These are phyloP conservation scores for Oscheius sp. DNA, from an alignment of 1,140 invertebrate genomes.

Conservation along the genomic window DNA sequence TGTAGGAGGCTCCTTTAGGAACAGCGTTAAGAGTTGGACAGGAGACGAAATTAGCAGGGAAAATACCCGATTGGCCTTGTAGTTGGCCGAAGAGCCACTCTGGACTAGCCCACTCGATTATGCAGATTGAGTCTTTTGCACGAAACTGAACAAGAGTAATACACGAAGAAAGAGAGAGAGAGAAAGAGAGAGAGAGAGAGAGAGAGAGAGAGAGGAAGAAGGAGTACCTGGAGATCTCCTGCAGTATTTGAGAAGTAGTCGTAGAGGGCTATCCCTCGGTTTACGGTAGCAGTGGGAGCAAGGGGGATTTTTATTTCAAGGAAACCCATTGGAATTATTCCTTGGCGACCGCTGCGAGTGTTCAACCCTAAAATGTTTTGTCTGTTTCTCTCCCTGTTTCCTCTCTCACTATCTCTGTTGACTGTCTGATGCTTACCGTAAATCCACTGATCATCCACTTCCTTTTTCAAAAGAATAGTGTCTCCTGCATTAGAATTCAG, in stretches of 20 bases:
- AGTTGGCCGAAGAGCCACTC: constrained; percentile 22
- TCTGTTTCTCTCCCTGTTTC: too few relatives aligned
- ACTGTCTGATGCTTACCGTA: constrained; percentile 8
- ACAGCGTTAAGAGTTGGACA: constrained; percentile 20
- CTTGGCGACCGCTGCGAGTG: background rate
- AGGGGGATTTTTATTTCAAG: constrained; percentile 22
- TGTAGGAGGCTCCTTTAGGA: constrained; percentile 4
- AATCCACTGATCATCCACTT: constrained; percentile 30
- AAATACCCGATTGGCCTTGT: constrained; percentile 13
- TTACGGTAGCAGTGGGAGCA: background rate
- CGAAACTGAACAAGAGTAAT: constrained; percentile 10
- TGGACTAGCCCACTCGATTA: constrained; percentile 16
- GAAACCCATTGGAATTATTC: constrained; percentile 20
- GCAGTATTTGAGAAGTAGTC: constrained; percentile 19
- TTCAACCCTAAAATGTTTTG: constrained; percentile 30
- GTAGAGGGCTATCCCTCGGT: constrained; percentile 15
- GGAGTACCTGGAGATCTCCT: constrained; percentile 23
- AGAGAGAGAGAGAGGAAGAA: background rate
- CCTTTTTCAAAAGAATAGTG: constrained; percentile 20
- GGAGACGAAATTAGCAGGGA: constrained; percentile 14
- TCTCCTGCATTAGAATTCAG: constrained; percentile 4
- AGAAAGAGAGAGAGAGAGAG: background rate
- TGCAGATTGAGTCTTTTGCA: background rate
- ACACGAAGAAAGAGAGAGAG: background rate
- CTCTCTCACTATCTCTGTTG: background rate